Evolutionary conservation across 2,888 invertebrate genomes (phyloP).

Genomic region (Mycalesis mineus): DNA sequence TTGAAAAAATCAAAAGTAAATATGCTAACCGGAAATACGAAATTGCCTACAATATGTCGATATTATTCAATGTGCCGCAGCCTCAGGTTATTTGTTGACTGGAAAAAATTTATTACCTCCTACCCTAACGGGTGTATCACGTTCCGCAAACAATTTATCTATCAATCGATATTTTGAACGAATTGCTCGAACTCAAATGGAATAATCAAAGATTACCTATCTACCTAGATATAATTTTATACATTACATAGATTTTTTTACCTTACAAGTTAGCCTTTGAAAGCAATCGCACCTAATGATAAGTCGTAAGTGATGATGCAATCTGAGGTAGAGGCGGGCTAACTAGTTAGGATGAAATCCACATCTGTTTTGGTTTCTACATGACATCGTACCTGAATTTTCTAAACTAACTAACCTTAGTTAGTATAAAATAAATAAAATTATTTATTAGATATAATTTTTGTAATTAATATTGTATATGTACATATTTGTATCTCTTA

Average conservation of each 20-base stretch:
- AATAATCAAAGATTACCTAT: neutral
- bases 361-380: no score
- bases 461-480: no score
- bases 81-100: conserved; percentile 62
- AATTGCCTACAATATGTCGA: conserved; percentile 71
- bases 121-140: conserved; percentile 16
- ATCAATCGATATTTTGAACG: neutral
- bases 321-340: no score
- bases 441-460: no score
- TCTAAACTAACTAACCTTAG: no score
- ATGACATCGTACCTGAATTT: no score
- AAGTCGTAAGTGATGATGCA: no score
- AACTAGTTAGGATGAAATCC: no score
- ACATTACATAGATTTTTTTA: neutral
- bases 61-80: conserved; percentile 69
- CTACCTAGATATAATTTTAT: no score
- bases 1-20: conserved; percentile 23
- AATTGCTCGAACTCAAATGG: neutral
- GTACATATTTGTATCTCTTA: no score
- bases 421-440: no score
- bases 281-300: no score
- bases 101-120: conserved; percentile 66
- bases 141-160: conserved; percentile 13
- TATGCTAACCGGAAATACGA: conserved; percentile 67
- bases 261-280: neutral